Conservation (phyloP, 2,797 vertebrate species). For the Notamacropus eugenii region DNA sequence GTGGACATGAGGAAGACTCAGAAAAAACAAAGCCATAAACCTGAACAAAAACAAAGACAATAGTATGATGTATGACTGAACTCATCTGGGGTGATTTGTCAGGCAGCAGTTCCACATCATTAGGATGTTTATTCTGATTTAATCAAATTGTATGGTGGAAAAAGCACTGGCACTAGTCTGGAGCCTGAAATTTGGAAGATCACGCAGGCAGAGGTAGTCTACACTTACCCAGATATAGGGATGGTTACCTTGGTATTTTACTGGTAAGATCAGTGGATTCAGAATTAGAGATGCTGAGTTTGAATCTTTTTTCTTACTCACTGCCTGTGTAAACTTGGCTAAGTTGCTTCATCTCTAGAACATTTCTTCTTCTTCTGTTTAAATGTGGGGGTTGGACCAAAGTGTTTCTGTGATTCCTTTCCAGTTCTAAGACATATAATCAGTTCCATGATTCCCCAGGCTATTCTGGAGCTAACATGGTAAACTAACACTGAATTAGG, state of each 20-base stretch:
- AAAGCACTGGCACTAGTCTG: not conserved
- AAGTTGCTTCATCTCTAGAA: slow-evolving; percentile 5
- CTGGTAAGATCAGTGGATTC: not conserved
- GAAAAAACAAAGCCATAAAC: not conserved
- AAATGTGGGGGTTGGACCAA: not conserved
- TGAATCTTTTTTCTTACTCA: slow-evolving; percentile 54
- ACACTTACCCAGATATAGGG: not conserved
- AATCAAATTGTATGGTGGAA: not conserved
- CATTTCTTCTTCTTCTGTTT: not conserved
- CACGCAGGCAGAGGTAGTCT: not conserved
- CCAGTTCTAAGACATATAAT: not conserved
- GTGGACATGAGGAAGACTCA: not conserved
- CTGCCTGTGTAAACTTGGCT: not conserved
- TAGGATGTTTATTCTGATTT: not conserved
- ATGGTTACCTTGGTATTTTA: not conserved
- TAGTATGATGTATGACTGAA: not conserved
- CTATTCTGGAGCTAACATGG: not conserved
- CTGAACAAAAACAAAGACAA: not conserved
- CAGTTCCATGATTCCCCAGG: not conserved
- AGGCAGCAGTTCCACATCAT: not conserved
- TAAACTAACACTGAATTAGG: not conserved
- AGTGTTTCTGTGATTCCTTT: not conserved
- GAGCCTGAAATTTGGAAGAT: not conserved
- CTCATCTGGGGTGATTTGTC: not conserved
- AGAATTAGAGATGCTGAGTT: slow-evolving; percentile 1